Evolutionary conservation across 2,888 invertebrate genomes (phyloP), one percentile per base, ranked within the genome.

Genomic region (Physocephala rufipes): DNA sequence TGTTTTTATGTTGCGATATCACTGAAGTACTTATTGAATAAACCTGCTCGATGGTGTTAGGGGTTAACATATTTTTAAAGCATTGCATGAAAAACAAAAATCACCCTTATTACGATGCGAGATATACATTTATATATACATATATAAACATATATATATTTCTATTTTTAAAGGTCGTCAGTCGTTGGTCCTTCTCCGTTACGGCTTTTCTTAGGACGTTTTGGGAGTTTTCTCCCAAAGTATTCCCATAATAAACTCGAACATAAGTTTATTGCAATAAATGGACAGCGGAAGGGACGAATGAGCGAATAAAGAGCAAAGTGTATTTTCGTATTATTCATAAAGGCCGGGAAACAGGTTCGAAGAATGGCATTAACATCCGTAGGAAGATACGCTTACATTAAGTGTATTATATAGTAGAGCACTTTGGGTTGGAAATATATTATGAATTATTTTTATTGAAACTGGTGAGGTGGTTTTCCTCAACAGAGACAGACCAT

Each of bases 391-490:
- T n/a, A n/a, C n/a, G n/a, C n/a, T n/a, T 84, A 82, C 82, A 83
- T 82, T 83, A 82, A 84, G 80, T 78, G 80, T 80, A 84, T 84
- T 85, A 85, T 84, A 79, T 80, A 81, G 85, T 85, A 84, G 83
- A 83, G 81, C 80, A 85, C 83, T 81, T 77, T 77, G 74, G 73
- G 71, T 72, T 76, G 74, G 79, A 73, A 79, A 74, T 79, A 79
- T 83, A 84, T 85, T 85, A 84, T 84, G 85, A 84, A 85, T 84
- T 84, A 84, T 84, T 85, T 84, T 83, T 82, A 81, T 82, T 70
- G 68, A 63, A 69, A 47, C 74, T 72, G 65, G 82, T 84, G 84
- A 84, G 84, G 84, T 81, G 80, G 82, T 84, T 79, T 81, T 84
- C 82, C 83, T 80, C 73, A 76, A n/a, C n/a, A n/a, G n/a, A n/a